Evolutionary conservation across 2,797 vertebrate genomes (phyloP).

Genomic region (Oreonectes daqikongensis): DNA sequence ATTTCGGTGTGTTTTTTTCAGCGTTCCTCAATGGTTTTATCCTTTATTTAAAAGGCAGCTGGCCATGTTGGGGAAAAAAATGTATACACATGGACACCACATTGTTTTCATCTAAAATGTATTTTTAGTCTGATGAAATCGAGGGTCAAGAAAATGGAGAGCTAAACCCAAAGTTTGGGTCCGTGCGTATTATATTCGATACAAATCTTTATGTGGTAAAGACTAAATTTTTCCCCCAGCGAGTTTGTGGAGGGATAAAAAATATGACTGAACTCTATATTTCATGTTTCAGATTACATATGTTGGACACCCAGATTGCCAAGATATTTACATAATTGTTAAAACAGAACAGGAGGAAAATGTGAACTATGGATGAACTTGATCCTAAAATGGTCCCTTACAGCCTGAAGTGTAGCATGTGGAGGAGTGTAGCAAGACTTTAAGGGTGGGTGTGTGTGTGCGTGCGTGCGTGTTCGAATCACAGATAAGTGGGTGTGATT

Average conservation of each 20-base stretch:
- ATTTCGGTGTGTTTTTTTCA: conserved; percentile 67
- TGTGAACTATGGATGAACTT: conserved; percentile 55
- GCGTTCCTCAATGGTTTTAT: conserved; percentile 76
- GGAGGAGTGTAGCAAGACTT: conserved; percentile 21
- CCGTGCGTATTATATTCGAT: neutral
- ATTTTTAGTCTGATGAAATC: conserved; percentile 41
- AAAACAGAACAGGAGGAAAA: conserved; percentile 53
- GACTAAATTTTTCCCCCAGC: neutral
- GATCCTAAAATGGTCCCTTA: conserved; percentile 62
- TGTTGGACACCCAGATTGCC: conserved; percentile 40
- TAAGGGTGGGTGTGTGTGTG: neutral
- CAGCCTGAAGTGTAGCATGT: conserved; percentile 58
- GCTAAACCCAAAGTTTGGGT: conserved; percentile 28
- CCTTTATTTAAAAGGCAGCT: conserved; percentile 77
- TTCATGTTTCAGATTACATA: conserved; percentile 48
- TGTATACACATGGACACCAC: conserved; percentile 57
- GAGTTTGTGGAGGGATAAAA: neutral
- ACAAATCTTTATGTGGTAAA: conserved; percentile 9
- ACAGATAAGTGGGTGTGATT: conserved; percentile 23
- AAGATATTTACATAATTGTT: conserved; percentile 60
- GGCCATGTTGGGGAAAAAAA: conserved; percentile 55
- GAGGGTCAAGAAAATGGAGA: conserved; percentile 19
- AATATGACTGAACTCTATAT: conserved; percentile 50
- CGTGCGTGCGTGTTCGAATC: conserved; percentile 27
- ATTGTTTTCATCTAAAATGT: conserved; percentile 44